Base-by-base conservation (phyloP, 2,113 vertebrate genomes). In the Cynocephalus volans region DNA sequence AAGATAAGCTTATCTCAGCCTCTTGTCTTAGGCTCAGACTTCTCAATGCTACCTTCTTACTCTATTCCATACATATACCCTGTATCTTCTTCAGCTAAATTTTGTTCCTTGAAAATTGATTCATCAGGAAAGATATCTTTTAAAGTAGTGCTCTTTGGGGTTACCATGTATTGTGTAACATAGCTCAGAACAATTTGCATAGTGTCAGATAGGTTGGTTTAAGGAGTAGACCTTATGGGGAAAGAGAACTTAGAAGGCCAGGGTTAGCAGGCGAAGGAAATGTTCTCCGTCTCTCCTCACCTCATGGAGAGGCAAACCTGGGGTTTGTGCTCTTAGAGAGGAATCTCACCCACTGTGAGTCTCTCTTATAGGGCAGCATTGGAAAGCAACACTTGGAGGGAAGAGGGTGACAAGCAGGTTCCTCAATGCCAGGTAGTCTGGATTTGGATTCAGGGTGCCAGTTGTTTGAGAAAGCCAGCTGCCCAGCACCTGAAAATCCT, bases 51-150 rank as follows among this genome's bases (percentile, higher is more conserved):
- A 6, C 76, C 31, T 93, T 93, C 56, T 41, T 62, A 3, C 33
- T 60, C 62, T 19, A 8, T 54, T 56, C 8, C 12, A 5, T 41
- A 24, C 64, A 56, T 52, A 18, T 14, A 56, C 21, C 18, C 28
- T 36, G 0, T 62, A 60, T 83, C 62, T 70, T 81, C 62, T 83
- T 81, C n/a, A 76, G 14, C 56, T 19, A 69, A 54, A 48, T 90
- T 87, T 94, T 96, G 52, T 85, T 93, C 33, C 65, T 88, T 41
- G 48, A 88, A 65, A n/a, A 81, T 60, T 45, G 65, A 72, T 81
- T 82, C 52, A 58, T 72, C 28, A 64, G 88, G 33, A 79, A 67
- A 56, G 80, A 62, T 75, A 24, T 89, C 45, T 79, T 95, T n/a
- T 26, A 84, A 88, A 28, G 64, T 79, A 31, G 23, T 76, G 14